A percentile compares a stretch with the other conserved stretches of the same genome.
Evolutionary conservation across 1,140 invertebrate genomes (phyloP).

Genomic region (Drepana arcuata): DNA sequence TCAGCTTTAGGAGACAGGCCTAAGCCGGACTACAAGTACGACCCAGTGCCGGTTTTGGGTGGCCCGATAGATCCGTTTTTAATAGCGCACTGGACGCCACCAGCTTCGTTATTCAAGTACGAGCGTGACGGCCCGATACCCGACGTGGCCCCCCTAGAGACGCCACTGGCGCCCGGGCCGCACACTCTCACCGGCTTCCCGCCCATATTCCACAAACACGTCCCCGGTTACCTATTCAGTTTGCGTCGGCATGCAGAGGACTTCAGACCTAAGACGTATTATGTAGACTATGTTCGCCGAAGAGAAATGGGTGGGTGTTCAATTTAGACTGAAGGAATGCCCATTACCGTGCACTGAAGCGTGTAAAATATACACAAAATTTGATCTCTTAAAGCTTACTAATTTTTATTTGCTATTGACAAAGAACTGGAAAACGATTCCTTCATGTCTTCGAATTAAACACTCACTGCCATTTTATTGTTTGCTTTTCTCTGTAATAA

Average conservation of each 20-base stretch:
- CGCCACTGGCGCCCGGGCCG: slow-evolving; percentile 40
- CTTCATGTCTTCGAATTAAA: slow-evolving; percentile 57
- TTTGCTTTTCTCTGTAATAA: background rate
- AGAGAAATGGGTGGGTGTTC: slow-evolving; percentile 68
- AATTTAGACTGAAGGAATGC: slow-evolving; percentile 56
- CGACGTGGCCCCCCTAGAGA: slow-evolving; percentile 40
- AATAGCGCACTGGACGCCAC: slow-evolving; percentile 33
- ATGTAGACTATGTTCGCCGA: slow-evolving; percentile 64
- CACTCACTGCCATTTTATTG: slow-evolving; percentile 41
- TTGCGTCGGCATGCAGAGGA: slow-evolving; percentile 56
- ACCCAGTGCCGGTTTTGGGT: slow-evolving; percentile 48
- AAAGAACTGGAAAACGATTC: slow-evolving; percentile 40
- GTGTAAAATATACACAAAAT: slow-evolving; percentile 5
- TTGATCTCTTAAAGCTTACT: slow-evolving; percentile 10
- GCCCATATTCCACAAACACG: slow-evolving; percentile 59
- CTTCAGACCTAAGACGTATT: slow-evolving; percentile 63
- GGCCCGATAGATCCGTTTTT: slow-evolving; percentile 53
- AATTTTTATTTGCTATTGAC: slow-evolving; percentile 14
- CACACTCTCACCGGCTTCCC: slow-evolving; percentile 54
- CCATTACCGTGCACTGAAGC: slow-evolving; percentile 18
- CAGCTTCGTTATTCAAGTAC: slow-evolving; percentile 54
- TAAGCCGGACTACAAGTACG: slow-evolving; percentile 52
- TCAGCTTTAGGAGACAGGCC: slow-evolving; percentile 50
- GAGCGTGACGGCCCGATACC: slow-evolving; percentile 56
- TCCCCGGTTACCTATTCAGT: slow-evolving; percentile 59